Percentiles rank a stretch among this genome's conserved stretches.
phyloP scores from a whole-genome alignment of 2,113 vertebrate genomes.

The Nicator chloris region DNA sequence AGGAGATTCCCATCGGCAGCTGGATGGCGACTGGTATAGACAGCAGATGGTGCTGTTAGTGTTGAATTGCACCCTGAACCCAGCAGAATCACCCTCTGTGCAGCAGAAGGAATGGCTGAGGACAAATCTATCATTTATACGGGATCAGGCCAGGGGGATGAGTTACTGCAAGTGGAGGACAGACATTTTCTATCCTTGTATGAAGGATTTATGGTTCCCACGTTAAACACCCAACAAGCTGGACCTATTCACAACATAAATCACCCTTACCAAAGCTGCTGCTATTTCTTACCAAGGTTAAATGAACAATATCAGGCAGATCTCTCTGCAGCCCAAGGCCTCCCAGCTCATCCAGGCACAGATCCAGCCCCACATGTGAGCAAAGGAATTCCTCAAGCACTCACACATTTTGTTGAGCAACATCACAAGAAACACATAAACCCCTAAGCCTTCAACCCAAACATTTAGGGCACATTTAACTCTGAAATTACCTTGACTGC shows the following conservation, averaged over 20 bases:
- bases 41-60: constrained; percentile 37
- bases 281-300: not conserved
- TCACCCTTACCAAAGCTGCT: not conserved
- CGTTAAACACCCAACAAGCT: not conserved
- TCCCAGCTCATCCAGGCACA: not conserved
- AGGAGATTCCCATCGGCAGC: not conserved
- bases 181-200: not conserved
- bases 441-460: not conserved
- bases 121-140: not conserved
- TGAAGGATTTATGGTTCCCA: not conserved
- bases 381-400: not conserved
- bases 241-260: not conserved
- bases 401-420: not conserved
- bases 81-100: not conserved
- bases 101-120: not conserved
- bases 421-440: not conserved
- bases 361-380: not conserved
- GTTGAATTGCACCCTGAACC: not conserved
- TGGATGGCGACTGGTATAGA: not conserved
- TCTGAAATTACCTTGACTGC: not conserved
- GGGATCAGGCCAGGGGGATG: not conserved
- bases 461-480: not conserved
- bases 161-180: not conserved
- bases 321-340: not conserved
- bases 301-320: not conserved